Evolutionary conservation across 2,888 invertebrate species (phyloP).

Genomic region (Drosophila yooni): DNA sequence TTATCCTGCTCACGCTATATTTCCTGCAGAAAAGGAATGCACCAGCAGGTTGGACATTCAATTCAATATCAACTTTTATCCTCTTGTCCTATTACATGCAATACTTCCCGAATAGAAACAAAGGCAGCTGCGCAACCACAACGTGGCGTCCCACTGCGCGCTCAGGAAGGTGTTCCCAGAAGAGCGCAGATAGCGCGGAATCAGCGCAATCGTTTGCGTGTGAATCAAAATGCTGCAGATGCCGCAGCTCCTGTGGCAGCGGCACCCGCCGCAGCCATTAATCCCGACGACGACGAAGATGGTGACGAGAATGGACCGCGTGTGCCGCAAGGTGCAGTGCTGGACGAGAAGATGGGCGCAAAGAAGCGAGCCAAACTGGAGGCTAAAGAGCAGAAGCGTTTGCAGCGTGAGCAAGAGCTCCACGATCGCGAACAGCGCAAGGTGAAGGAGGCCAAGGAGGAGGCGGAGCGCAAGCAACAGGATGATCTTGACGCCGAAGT

Average conservation of each 20-base stretch:
- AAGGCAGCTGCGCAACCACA: slow-evolving; percentile 65
- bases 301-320: slow-evolving; percentile 56
- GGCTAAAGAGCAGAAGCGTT: slow-evolving; percentile 95
- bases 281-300: slow-evolving; percentile 85
- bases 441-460: slow-evolving; percentile 89
- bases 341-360: slow-evolving; percentile 94
- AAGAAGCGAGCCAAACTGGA: slow-evolving; percentile 97
- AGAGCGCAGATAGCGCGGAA: slow-evolving; percentile 91
- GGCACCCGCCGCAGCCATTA: slow-evolving; percentile 84
- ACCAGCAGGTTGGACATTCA: slow-evolving; percentile 46
- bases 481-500: slow-evolving; percentile 90
- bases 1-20: slow-evolving; percentile 83
- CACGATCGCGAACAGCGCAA: slow-evolving; percentile 92
- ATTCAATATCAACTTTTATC: slow-evolving; percentile 1
- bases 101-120: slow-evolving; percentile 48
- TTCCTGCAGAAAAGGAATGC: slow-evolving; percentile 80
- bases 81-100: neutral
- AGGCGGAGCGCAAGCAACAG: slow-evolving; percentile 91
- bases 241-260: slow-evolving; percentile 83
- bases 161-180: slow-evolving; percentile 87
- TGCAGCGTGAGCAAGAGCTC: slow-evolving; percentile 92
- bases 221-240: slow-evolving; percentile 85
- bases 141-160: slow-evolving; percentile 81
- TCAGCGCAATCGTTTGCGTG: slow-evolving; percentile 86
- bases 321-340: slow-evolving; percentile 72